Evolutionary conservation across 2,113 vertebrate genomes (phyloP).

Genomic region (Embiotoca jacksoni): DNA sequence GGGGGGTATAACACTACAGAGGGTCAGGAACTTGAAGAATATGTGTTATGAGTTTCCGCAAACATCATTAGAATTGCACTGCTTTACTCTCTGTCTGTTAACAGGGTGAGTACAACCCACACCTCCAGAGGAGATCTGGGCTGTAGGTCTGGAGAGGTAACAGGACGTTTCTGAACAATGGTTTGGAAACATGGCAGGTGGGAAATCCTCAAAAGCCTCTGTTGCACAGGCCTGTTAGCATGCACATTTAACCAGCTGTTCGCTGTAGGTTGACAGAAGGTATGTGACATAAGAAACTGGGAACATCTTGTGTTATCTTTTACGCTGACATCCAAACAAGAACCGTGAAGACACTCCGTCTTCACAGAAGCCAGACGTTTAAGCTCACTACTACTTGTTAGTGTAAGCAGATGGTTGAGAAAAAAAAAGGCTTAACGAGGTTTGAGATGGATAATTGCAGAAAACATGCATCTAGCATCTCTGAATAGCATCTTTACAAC

Average conservation of each 20-base stretch:
- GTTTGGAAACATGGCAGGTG: not conserved
- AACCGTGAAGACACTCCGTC: conserved; percentile 2
- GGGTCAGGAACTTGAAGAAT: no score
- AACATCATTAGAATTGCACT: no score
- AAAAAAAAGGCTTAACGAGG: conserved; percentile 2
- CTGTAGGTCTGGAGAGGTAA: not conserved
- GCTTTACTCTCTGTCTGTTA: no score
- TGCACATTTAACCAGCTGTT: conserved; percentile 43
- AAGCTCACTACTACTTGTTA: not conserved
- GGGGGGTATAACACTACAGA: no score
- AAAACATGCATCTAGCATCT: not conserved
- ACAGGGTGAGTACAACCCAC: no score
- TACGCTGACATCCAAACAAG: conserved; percentile 14
- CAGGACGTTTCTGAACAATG: conserved; percentile 2
- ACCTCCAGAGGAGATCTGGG: no score
- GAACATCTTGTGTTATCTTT: conserved; percentile 13
- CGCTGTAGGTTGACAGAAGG: conserved; percentile 25
- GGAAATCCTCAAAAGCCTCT: conserved; percentile 5
- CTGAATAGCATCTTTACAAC: not conserved
- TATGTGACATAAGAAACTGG: conserved; percentile 37
- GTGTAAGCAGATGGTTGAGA: conserved; percentile 25
- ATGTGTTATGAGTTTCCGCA: no score
- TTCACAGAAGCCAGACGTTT: not conserved
- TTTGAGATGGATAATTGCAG: not conserved
- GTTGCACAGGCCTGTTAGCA: conserved; percentile 29